Evolutionary conservation across 2,888 invertebrate genomes (phyloP), one percentile per base, ranked within the genome.

Genomic region (Orchestes rusci): DNA sequence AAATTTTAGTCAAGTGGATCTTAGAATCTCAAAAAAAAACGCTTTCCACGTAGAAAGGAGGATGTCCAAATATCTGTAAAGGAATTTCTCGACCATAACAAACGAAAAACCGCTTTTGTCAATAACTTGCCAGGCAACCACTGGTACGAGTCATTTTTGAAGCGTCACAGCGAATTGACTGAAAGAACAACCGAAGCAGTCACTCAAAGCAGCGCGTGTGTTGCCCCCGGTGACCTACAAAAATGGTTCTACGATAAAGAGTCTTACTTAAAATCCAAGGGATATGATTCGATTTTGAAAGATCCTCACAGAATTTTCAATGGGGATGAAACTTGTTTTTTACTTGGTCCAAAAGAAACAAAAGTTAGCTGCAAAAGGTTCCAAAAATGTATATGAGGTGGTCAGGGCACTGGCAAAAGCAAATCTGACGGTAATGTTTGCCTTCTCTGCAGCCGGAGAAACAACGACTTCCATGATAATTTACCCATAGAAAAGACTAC

Each of bases 61-160:
- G 37, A 37, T 23, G 15, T 37, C 12, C 27, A 37, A 27, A 3
- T 37, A n/a, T 37, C 37, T 15, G 37, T 37, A 13, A 23, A 37
- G 16, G 13, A 37, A 15, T 37, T 37, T 37, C 27, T 27, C 3
- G 37, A 37, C 16, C 27, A 27, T 16, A 27, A 12, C 27, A 2
- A 23, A 10, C 37, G 37, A 4, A 27, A 23, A 13, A 37, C 23
- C 16, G 2, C 37, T 10, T 37, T 37, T 23, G 7, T 27, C 7
- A 16, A 37, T 20, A 30, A 39, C 32, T n/a, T 39, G 19, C 32
- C 39, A 30, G 12, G 37, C n/a, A n/a, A n/a, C n/a, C n/a, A n/a
- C n/a, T n/a, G n/a, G n/a, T n/a, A n/a, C n/a, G n/a, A 37, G 13
- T 12, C 29, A n/a, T 38, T 29, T 12, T n/a, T 38, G 3, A 12